Conservation (phyloP, 2,113 vertebrate genomes). For the Cynopterus brachyotis region DNA sequence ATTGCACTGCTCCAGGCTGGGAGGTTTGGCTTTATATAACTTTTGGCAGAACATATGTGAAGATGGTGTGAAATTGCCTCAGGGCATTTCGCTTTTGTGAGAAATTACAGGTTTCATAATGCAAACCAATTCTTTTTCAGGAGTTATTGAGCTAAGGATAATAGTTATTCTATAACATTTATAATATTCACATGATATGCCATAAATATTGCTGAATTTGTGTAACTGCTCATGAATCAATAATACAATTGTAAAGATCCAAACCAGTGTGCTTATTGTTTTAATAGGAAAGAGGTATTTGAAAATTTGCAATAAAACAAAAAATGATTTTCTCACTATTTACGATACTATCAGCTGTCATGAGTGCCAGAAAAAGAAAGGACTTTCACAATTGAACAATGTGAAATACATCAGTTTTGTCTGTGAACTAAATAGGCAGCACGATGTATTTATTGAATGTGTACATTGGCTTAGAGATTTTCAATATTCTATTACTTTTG, state of each 20-base stretch:
- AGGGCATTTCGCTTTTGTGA: conserved; percentile 60
- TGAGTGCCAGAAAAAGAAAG: background rate
- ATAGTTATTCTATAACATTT: conserved; percentile 22
- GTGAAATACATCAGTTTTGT: background rate
- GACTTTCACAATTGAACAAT: background rate
- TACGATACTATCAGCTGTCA: background rate
- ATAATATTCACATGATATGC: background rate
- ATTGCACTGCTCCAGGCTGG: conserved; percentile 35
- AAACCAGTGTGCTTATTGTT: background rate
- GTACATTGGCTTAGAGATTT: background rate
- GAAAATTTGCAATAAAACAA: background rate
- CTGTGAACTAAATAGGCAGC: background rate
- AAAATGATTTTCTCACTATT: background rate
- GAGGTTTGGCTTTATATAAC: conserved; percentile 58
- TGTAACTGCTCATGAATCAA: conserved; percentile 1
- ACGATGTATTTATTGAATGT: background rate
- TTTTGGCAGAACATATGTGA: conserved; percentile 66
- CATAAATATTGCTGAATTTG: conserved; percentile 5
- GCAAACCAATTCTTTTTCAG: conserved; percentile 56
- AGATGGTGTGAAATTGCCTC: conserved; percentile 51
- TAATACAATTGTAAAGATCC: background rate
- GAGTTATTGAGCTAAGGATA: conserved; percentile 8
- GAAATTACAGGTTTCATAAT: conserved; percentile 49
- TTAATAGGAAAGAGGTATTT: background rate
- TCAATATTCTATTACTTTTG: background rate